Conservation (phyloP, 2,888 invertebrate genomes). For the Lutraria lutraria region DNA sequence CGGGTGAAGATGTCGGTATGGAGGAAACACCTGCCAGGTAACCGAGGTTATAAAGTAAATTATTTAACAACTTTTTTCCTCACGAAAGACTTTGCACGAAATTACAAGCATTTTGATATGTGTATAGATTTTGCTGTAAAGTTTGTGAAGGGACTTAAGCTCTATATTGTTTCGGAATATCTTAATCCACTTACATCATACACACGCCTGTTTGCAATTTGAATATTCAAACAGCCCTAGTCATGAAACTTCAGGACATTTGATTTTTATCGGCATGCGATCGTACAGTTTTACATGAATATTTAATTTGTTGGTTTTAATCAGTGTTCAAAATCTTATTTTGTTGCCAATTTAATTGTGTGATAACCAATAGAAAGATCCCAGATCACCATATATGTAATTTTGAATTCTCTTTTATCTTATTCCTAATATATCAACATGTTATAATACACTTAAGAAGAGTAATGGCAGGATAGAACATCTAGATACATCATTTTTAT, state of each 20-base stretch:
- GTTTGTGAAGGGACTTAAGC: too few species aligned
- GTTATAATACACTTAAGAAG: neutral
- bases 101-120: neutral
- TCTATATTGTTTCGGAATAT: neutral
- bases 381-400: constrained; percentile 7
- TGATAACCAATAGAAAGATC: neutral
- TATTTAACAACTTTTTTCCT: constrained; percentile 47
- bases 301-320: constrained; percentile 21
- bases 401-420: constrained; percentile 4
- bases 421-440: neutral
- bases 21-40: constrained; percentile 46
- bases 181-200: neutral
- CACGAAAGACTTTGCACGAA: constrained; percentile 26
- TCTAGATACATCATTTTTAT: too few species aligned
- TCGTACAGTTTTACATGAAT: constrained; percentile 13
- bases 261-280: neutral
- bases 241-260: neutral
- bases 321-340: constrained; percentile 2
- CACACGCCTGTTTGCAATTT: neutral
- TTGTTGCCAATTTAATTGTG: neutral
- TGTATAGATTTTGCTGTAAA: neutral
- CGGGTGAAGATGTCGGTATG: constrained; percentile 16
- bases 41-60: constrained; percentile 43
- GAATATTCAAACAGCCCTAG: neutral
- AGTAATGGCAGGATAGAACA: neutral